Conservation (phyloP, 2,797 vertebrate species). For the Anabacerthia variegaticeps region DNA sequence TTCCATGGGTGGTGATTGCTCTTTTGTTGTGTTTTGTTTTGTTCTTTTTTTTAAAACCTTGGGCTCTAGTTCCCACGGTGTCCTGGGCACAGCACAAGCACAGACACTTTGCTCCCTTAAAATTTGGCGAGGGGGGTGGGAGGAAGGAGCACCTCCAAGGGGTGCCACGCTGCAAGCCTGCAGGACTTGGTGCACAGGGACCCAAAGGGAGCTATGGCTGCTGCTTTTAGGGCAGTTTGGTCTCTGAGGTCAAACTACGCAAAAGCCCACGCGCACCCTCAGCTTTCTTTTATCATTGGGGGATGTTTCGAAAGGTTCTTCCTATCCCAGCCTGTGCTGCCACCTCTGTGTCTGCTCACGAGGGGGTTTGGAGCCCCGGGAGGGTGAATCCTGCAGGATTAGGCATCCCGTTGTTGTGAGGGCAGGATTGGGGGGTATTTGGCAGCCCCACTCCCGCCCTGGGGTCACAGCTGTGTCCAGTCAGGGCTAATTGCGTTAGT, state of each 20-base stretch:
- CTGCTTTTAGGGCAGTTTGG: background rate
- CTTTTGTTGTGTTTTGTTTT: background rate
- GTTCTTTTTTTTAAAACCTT: background rate
- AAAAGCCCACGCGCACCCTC: background rate
- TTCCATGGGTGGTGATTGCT: background rate
- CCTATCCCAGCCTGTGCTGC: background rate
- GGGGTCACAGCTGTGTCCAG: background rate
- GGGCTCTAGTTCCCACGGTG: background rate
- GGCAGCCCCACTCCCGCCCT: background rate
- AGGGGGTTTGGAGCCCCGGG: background rate
- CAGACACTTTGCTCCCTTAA: background rate
- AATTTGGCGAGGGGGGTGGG: background rate
- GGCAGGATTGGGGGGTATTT: background rate
- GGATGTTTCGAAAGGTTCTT: background rate
- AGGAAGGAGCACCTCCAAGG: background rate
- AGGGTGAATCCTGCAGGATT: background rate
- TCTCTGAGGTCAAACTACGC: background rate
- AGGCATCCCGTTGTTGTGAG: background rate
- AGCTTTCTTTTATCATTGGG: background rate
- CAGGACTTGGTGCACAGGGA: background rate
- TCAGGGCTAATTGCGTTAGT: background rate
- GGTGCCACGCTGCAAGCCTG: background rate
- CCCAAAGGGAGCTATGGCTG: background rate
- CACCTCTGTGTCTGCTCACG: background rate
- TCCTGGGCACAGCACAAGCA: slow-evolving; percentile 19